Evolutionary conservation across 2,113 vertebrate genomes (phyloP).

Genomic region (Typhlomys cinereus): DNA sequence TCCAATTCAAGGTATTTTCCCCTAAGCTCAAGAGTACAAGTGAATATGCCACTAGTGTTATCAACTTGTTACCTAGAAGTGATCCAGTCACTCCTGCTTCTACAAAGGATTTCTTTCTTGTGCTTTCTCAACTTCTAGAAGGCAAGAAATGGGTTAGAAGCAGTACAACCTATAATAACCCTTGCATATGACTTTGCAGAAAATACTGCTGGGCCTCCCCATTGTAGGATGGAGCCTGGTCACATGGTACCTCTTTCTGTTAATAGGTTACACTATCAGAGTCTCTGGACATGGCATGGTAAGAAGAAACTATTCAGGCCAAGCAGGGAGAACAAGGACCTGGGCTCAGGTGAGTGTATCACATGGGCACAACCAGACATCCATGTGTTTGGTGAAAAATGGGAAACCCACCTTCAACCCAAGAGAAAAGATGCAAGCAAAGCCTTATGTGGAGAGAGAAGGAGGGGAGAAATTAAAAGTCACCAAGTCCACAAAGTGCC

Average conservation of each 20-base stretch:
- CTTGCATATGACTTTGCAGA: fast-evolving
- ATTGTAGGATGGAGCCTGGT: fast-evolving
- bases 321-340: not conserved
- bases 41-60: not conserved
- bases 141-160: not conserved
- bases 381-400: not conserved
- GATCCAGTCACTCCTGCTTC: not conserved
- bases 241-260: fast-evolving
- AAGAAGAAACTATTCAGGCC: not conserved
- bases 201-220: not conserved
- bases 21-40: not conserved
- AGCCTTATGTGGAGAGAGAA: not conserved
- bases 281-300: not conserved
- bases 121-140: not conserved
- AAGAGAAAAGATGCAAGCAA: not conserved
- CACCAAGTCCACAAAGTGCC: not conserved
- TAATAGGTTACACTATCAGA: fast-evolving
- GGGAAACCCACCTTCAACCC: not conserved
- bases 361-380: not conserved
- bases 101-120: not conserved
- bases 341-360: not conserved
- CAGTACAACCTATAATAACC: fast-evolving
- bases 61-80: not conserved
- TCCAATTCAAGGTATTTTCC: not conserved
- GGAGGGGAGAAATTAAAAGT: too few species aligned